phyloP scores from a whole-genome alignment of 2,797 vertebrate species.

The Myotis planiceps region DNA sequence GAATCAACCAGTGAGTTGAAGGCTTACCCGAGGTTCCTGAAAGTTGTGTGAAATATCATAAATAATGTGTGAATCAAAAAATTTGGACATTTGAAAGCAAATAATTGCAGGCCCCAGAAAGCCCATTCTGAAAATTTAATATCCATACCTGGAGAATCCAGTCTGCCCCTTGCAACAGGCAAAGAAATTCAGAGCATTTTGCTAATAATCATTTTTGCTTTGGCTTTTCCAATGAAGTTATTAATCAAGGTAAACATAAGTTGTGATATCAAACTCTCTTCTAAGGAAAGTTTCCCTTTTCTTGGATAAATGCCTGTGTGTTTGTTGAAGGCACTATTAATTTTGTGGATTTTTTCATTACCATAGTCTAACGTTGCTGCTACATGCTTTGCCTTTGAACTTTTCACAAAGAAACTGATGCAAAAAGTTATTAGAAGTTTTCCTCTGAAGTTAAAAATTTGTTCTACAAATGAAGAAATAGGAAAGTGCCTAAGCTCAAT shows the following conservation, averaged over 20 bases:
- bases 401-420: constrained; percentile 19
- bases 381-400: constrained; percentile 59
- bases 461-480: constrained; percentile 54
- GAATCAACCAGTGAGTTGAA: constrained; percentile 10
- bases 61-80: constrained; percentile 61
- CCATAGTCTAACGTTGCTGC: constrained; percentile 22
- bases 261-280: constrained; percentile 18
- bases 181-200: constrained; percentile 3
- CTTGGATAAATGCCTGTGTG: constrained; percentile 52
- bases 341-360: constrained; percentile 54
- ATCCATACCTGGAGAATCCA: background rate
- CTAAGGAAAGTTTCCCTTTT: constrained; percentile 64
- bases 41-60: constrained; percentile 40
- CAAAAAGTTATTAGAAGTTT: constrained; percentile 57
- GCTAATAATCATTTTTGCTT: background rate
- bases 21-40: background rate
- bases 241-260: constrained; percentile 58
- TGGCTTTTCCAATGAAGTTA: constrained; percentile 54
- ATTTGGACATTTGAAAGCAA: constrained; percentile 45
- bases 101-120: constrained; percentile 27
- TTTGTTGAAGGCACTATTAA: constrained; percentile 65
- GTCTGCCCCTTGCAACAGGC: background rate
- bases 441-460: constrained; percentile 51
- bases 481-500: constrained; percentile 48
- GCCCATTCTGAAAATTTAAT: constrained; percentile 26